Percentiles rank a stretch among this genome's conserved stretches.
Evolutionary conservation across 2,113 vertebrate species (phyloP).

Genomic region (Steatornis caripensis): DNA sequence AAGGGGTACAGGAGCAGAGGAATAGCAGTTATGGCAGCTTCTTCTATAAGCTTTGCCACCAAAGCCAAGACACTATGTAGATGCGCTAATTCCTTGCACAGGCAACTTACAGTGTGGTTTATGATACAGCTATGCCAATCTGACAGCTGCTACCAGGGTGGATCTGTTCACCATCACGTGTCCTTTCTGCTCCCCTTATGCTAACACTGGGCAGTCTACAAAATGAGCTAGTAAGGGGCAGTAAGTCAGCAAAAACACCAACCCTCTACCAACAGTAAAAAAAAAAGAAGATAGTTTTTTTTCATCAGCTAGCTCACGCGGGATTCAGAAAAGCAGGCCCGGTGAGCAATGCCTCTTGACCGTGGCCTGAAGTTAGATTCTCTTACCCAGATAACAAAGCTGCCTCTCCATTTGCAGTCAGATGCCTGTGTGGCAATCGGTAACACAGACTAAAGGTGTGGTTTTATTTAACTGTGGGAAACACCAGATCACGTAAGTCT

Average conservation of each 20-base stretch:
- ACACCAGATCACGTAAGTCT: neutral
- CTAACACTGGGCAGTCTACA: neutral
- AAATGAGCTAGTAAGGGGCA: rapidly evolving
- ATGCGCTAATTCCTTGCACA: neutral
- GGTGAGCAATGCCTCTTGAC: neutral
- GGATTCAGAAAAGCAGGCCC: neutral
- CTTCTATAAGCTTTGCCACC: neutral
- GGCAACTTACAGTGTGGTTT: neutral
- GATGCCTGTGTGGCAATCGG: neutral
- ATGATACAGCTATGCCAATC: neutral
- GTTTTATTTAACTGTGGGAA: neutral
- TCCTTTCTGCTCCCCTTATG: neutral
- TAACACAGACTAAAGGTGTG: neutral
- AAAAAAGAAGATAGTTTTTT: neutral
- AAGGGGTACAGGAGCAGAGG: neutral
- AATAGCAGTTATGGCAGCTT: neutral
- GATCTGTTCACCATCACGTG: rapidly evolving
- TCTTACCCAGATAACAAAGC: neutral
- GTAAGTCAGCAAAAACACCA: neutral
- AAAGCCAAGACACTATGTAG: neutral
- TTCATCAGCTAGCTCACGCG: neutral
- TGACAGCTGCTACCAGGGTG: neutral
- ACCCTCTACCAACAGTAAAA: neutral
- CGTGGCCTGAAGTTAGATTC: neutral
- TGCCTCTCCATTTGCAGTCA: neutral